Percentiles rank a stretch among this genome's conserved stretches.
Conservation (phyloP, 2,113 vertebrate species). For the Isurus oxyrinchus region DNA sequence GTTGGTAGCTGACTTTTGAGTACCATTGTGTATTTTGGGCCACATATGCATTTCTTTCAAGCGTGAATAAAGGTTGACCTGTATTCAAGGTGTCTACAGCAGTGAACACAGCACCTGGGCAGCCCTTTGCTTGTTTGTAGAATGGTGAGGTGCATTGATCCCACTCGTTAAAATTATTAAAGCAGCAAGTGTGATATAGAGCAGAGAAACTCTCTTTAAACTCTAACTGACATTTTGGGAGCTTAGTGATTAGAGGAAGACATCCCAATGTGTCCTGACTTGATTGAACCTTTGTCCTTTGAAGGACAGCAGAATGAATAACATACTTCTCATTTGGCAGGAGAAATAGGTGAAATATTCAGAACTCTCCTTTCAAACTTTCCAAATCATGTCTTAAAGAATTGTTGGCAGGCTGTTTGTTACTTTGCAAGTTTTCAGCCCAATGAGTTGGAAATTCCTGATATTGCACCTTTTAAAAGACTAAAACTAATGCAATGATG, state of each 20-base stretch:
- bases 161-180: too few relatives aligned
- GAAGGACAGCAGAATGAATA: not conserved
- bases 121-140: too few relatives aligned
- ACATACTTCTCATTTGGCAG: too few relatives aligned
- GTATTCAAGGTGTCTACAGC: too few relatives aligned
- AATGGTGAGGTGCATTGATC: too few relatives aligned
- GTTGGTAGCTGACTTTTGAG: too few relatives aligned
- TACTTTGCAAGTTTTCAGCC: not conserved
- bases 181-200: not conserved
- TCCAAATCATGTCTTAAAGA: not conserved
- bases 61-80: too few relatives aligned
- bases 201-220: not conserved
- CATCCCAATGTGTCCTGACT: not conserved
- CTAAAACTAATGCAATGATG: not conserved
- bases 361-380: not conserved
- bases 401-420: not conserved
- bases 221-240: not conserved
- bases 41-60: too few relatives aligned
- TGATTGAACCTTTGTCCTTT: not conserved
- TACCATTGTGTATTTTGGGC: too few relatives aligned
- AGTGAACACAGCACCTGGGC: too few relatives aligned
- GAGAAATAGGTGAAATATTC: not conserved
- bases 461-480: not conserved
- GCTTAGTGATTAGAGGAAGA: too few relatives aligned
- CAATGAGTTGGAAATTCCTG: not conserved